A percentile compares a stretch with the other conserved stretches of the same genome.
phyloP scores from a whole-genome alignment of 2,797 vertebrate species.

The Leptoclinus maculatus region DNA sequence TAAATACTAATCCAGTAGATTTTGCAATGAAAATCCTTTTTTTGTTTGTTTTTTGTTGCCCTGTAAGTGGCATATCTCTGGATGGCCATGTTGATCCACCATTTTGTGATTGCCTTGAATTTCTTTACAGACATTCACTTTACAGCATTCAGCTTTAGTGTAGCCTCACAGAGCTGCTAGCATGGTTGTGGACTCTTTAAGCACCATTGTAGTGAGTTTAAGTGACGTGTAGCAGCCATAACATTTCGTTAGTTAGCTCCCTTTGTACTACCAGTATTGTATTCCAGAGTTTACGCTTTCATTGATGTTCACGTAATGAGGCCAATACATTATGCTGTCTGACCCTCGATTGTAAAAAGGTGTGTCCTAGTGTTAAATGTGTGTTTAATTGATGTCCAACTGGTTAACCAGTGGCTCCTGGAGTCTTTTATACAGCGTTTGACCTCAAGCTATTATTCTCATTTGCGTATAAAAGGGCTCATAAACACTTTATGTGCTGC shows the following conservation, averaged over 20 bases:
- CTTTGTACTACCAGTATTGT: conserved; percentile 42
- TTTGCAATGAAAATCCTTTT: not conserved
- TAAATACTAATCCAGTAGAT: conserved; percentile 21
- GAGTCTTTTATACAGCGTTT: conserved; percentile 49
- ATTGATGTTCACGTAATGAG: conserved; percentile 66
- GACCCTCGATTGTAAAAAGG: conserved; percentile 64
- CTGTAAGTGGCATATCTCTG: not conserved
- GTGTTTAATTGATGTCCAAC: conserved; percentile 59
- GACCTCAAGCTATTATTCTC: conserved; percentile 67
- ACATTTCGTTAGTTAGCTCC: conserved; percentile 29
- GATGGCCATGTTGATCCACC: not conserved
- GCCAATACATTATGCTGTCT: conserved; percentile 53
- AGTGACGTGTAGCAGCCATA: conserved; percentile 26
- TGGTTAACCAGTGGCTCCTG: conserved; percentile 57
- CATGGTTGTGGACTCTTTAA: not conserved
- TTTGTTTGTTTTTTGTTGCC: no score
- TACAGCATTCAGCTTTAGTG: not conserved
- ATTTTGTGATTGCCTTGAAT: not conserved
- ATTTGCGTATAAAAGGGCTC: conserved; percentile 63
- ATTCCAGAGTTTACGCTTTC: conserved; percentile 56
- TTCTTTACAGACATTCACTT: not conserved
- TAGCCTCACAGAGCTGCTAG: no score
- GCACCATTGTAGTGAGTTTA: conserved; percentile 13
- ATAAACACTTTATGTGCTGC: conserved; percentile 67
- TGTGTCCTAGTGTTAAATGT: conserved; percentile 51